Evolutionary conservation across 2,888 invertebrate genomes (phyloP).

Genomic region (Eristalinus aeneus): DNA sequence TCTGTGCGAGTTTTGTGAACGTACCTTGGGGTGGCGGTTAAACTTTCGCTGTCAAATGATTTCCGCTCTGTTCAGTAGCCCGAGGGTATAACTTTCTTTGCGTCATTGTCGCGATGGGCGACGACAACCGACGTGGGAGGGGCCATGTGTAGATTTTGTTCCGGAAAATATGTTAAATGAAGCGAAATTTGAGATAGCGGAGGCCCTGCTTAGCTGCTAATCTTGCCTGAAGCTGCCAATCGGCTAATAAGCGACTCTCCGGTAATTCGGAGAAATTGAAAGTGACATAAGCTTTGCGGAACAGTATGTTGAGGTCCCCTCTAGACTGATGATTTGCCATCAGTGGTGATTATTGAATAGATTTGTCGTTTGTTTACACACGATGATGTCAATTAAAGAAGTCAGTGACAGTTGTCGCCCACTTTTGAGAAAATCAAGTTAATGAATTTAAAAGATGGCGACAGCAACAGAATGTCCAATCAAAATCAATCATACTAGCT

Average conservation of each 20-base stretch:
- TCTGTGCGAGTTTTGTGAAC: constrained; percentile 1
- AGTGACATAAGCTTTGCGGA: neutral
- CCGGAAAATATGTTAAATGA: neutral
- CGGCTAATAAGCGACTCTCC: neutral
- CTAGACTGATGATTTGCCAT: too few species aligned
- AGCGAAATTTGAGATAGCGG: neutral
- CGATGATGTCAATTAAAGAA: neutral
- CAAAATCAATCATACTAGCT: too few species aligned
- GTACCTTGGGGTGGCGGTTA: neutral
- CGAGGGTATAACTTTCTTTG: neutral
- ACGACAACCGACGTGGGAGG: neutral
- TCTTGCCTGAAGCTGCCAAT: neutral
- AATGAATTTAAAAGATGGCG: neutral
- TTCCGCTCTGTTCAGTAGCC: neutral
- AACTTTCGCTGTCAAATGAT: neutral
- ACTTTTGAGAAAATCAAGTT: neutral
- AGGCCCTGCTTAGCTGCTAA: neutral
- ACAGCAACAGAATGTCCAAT: too few species aligned
- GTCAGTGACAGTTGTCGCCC: neutral
- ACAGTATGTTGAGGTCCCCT: neutral
- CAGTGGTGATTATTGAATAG: neutral
- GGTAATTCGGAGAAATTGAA: neutral
- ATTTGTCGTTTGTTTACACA: neutral
- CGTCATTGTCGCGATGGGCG: neutral
- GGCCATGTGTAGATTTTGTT: neutral